Evolutionary conservation across 92 coral and sea anemone species (phyloP).

Genomic region (Ricordea florida): DNA sequence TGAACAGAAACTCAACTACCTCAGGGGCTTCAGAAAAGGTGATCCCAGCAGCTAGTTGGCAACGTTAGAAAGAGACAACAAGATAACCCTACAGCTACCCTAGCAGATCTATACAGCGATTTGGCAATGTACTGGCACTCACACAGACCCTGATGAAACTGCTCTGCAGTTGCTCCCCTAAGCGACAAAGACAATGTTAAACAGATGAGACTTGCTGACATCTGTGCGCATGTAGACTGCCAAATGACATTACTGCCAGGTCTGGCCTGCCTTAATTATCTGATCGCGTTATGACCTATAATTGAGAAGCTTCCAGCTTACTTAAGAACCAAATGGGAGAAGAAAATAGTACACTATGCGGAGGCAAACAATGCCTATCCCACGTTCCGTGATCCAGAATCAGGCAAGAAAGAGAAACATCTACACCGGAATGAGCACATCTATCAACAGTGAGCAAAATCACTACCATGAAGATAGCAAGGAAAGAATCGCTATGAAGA

Average conservation of each 20-base stretch:
- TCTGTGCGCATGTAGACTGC: too few relatives aligned
- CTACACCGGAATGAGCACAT: background rate
- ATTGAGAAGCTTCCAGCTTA: background rate
- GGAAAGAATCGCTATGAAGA: background rate
- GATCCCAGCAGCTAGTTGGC: constrained; percentile 4
- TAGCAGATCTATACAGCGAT: constrained; percentile 3
- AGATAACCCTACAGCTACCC: background rate
- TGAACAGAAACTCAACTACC: constrained; percentile 10
- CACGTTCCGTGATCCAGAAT: too few relatives aligned
- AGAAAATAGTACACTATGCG: constrained; percentile 9
- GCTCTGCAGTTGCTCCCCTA: too few relatives aligned
- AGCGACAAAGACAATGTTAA: too few relatives aligned
- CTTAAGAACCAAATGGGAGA: constrained; percentile 25
- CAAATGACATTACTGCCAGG: too few relatives aligned
- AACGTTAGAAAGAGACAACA: constrained; percentile 8
- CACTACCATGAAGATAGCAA: background rate
- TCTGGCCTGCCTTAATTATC: too few relatives aligned
- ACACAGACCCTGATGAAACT: background rate
- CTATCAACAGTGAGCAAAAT: background rate
- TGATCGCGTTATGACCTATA: too few relatives aligned
- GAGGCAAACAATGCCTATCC: too few relatives aligned
- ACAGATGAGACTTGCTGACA: too few relatives aligned
- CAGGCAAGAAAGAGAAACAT: too few relatives aligned
- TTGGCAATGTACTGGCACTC: constrained; percentile 4
- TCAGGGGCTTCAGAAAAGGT: background rate